These are phyloP conservation scores for Penaeus indicus DNA, from an alignment of 1,140 invertebrate species.

Conservation along the genomic window DNA sequence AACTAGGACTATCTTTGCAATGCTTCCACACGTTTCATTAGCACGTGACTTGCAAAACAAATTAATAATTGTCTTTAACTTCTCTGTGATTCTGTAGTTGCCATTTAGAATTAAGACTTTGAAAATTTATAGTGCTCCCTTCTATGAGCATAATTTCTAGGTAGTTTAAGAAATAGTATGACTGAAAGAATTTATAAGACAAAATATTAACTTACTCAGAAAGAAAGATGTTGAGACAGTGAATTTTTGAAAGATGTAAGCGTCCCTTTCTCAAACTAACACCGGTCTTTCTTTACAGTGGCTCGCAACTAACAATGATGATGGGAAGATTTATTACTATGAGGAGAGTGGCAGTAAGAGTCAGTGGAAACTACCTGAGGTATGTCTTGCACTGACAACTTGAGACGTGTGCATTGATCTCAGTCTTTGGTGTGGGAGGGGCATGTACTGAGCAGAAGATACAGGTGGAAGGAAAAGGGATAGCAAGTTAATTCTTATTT, in stretches of 20 bases:
- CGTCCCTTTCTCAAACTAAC: no score
- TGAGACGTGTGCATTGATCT: not conserved
- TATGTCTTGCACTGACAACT: constrained; percentile 32
- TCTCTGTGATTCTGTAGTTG: no score
- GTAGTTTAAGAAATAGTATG: not conserved
- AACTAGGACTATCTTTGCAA: not conserved
- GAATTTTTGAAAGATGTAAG: no score
- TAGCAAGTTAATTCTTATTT: no score
- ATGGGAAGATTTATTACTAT: constrained; percentile 77
- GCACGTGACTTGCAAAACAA: no score
- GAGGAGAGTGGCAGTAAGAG: constrained; percentile 77
- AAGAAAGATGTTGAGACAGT: no score
- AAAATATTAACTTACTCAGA: no score
- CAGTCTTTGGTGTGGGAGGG: no score
- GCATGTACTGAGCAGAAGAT: no score
- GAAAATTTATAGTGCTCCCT: not conserved
- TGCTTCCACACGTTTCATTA: not conserved
- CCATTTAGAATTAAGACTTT: no score
- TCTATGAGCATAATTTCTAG: not conserved
- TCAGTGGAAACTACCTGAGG: constrained; percentile 75
- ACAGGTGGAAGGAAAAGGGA: no score
- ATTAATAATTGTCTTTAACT: no score
- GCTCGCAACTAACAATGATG: constrained; percentile 75
- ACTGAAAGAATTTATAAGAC: not conserved
- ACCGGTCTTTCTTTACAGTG: constrained; percentile 71